These are phyloP conservation scores for Caenorhabditis remanei DNA, from an alignment of 1,140 invertebrate species.

Conservation along the genomic window DNA sequence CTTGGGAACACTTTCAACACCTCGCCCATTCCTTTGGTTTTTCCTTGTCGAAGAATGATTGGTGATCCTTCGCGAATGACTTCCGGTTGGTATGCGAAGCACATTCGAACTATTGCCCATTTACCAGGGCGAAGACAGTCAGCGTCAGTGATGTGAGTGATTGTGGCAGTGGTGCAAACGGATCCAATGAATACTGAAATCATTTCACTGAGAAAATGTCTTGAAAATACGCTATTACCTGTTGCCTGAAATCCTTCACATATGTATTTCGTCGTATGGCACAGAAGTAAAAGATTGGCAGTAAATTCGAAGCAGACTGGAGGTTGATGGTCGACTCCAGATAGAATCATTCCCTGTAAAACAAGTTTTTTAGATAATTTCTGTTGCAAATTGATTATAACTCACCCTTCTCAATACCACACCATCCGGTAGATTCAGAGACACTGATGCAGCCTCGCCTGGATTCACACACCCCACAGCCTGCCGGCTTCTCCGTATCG, in stretches of 20 bases:
- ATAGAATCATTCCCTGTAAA: slow-evolving; percentile 70
- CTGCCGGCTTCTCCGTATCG: slow-evolving; percentile 71
- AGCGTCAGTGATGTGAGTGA: slow-evolving; percentile 8
- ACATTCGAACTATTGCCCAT: slow-evolving; percentile 11
- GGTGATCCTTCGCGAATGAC: slow-evolving; percentile 89
- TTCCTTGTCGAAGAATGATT: slow-evolving; percentile 89
- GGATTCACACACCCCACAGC: slow-evolving; percentile 83
- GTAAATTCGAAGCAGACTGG: slow-evolving; percentile 70
- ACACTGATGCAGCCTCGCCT: slow-evolving; percentile 86
- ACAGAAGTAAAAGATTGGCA: slow-evolving; percentile 8
- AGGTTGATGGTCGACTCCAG: slow-evolving; percentile 48
- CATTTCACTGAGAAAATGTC: neutral
- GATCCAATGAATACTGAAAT: slow-evolving; percentile 36
- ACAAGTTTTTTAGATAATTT: neutral
- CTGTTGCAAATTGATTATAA: neutral
- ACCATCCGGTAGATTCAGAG: slow-evolving; percentile 58
- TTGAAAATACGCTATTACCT: neutral
- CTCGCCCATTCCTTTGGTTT: slow-evolving; percentile 88
- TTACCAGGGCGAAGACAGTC: slow-evolving; percentile 35
- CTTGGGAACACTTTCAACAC: slow-evolving; percentile 81
- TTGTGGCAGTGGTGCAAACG: slow-evolving; percentile 22
- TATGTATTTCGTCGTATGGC: slow-evolving; percentile 39
- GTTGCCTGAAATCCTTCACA: slow-evolving; percentile 45
- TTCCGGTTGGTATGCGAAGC: slow-evolving; percentile 80
- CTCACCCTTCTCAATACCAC: slow-evolving; percentile 55